Evolutionary conservation across 2,888 invertebrate genomes (phyloP).

Genomic region (Cosmia trapezina): DNA sequence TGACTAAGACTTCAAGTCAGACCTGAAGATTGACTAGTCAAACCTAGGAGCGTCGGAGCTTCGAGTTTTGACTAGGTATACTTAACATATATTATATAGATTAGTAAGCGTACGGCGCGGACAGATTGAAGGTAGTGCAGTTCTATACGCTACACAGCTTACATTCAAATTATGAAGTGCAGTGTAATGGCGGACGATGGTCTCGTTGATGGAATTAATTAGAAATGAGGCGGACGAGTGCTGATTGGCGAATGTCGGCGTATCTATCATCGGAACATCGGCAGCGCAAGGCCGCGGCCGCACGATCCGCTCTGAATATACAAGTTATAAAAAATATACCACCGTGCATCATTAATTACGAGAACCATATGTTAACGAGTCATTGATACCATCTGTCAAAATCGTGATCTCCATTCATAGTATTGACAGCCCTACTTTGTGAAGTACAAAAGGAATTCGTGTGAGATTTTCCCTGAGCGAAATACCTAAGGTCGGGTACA

Average conservation of each 20-base stretch:
- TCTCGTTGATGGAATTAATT: constrained; percentile 77
- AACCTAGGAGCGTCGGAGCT: too few relatives aligned
- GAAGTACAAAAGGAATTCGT: constrained; percentile 49
- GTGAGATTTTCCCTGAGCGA: constrained; percentile 55
- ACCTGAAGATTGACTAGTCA: too few relatives aligned
- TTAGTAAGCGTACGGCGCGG: constrained; percentile 15
- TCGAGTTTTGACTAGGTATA: too few relatives aligned
- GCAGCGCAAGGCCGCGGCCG: constrained; percentile 67
- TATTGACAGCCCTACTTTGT: constrained; percentile 53
- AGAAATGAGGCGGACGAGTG: constrained; percentile 70
- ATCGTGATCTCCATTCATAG: constrained; percentile 65
- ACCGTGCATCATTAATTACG: constrained; percentile 68
- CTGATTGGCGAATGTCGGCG: constrained; percentile 71
- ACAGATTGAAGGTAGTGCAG: constrained; percentile 57
- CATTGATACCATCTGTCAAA: constrained; percentile 65
- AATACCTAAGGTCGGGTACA: constrained; percentile 33
- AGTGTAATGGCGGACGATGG: constrained; percentile 68
- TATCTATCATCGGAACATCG: constrained; percentile 71
- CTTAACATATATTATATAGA: too few relatives aligned
- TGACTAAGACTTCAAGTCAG: too few relatives aligned
- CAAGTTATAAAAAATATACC: constrained; percentile 67
- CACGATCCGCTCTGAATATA: constrained; percentile 77
- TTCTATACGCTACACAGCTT: constrained; percentile 28
- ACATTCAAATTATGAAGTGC: constrained; percentile 62
- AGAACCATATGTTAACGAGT: constrained; percentile 65